These are phyloP conservation scores for Hippocampus abdominalis DNA, from an alignment of 2,113 vertebrate genomes.

Conservation along the genomic window DNA sequence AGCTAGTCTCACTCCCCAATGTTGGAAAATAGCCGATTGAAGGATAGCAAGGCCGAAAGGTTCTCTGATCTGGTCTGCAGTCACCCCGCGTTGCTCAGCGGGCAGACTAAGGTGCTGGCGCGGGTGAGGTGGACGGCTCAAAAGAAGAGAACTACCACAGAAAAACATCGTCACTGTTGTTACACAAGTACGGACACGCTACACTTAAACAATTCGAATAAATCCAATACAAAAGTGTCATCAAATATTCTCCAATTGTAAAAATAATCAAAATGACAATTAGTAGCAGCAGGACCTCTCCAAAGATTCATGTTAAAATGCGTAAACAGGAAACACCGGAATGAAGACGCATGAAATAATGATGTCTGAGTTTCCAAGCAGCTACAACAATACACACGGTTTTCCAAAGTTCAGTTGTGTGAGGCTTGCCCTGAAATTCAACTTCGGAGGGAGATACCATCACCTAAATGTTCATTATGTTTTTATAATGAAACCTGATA, in stretches of 20 bases:
- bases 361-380: background rate
- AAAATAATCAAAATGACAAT: background rate
- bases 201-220: background rate
- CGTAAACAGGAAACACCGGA: background rate
- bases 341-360: background rate
- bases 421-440: conserved; percentile 13
- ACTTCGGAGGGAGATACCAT: conserved; percentile 22
- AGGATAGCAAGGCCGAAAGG: conserved; percentile 36
- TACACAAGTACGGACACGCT: background rate
- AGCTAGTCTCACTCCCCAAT: conserved; percentile 10
- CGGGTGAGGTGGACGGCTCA: conserved; percentile 15
- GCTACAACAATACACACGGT: background rate
- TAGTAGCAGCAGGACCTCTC: no score
- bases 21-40: conserved; percentile 45
- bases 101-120: background rate
- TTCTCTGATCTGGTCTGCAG: conserved; percentile 27
- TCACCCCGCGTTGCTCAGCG: conserved; percentile 18
- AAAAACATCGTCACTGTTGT: background rate
- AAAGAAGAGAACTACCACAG: background rate
- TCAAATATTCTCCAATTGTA: background rate
- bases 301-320: background rate
- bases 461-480: conserved; percentile 12
- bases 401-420: background rate
- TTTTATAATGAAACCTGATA: conserved; percentile 13
- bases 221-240: background rate